Evolutionary conservation across 1,140 invertebrate genomes (phyloP).

Genomic region (Zaprionus kolodkinae): DNA sequence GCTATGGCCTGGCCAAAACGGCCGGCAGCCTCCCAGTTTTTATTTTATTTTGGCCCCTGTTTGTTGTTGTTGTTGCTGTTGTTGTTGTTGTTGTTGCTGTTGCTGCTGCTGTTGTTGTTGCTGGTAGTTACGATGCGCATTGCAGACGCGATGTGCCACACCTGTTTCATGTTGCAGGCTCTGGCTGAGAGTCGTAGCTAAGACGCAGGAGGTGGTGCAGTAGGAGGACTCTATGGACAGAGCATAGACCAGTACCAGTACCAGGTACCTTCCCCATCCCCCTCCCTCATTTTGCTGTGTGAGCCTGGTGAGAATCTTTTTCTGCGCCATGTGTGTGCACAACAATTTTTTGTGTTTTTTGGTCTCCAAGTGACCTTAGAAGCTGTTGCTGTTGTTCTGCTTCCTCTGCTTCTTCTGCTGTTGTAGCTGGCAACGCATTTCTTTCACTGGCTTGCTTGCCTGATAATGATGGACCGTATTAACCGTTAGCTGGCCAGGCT

Average conservation of each 20-base stretch:
- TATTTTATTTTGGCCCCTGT: slow-evolving; percentile 20
- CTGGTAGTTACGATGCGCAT: slow-evolving; percentile 46
- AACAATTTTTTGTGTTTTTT: slow-evolving; percentile 69
- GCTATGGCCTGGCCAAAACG: slow-evolving; percentile 65
- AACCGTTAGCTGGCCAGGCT: slow-evolving; percentile 69
- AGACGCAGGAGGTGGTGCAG: background rate
- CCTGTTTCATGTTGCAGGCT: slow-evolving; percentile 82
- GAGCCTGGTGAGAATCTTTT: slow-evolving; percentile 73
- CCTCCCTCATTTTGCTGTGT: background rate
- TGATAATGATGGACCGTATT: slow-evolving; percentile 84
- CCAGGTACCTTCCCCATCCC: background rate
- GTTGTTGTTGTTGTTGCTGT: too few relatives aligned
- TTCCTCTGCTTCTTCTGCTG: slow-evolving; percentile 35
- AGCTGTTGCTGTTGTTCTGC: slow-evolving; percentile 49
- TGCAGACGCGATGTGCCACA: slow-evolving; percentile 74
- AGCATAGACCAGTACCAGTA: slow-evolving; percentile 1
- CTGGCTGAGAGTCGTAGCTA: slow-evolving; percentile 25
- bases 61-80: background rate
- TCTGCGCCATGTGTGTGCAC: slow-evolving; percentile 57
- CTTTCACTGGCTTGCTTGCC: slow-evolving; percentile 55
- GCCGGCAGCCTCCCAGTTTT: slow-evolving; percentile 66
- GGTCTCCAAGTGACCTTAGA: slow-evolving; percentile 78
- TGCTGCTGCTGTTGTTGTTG: slow-evolving; percentile 1
- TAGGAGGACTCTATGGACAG: slow-evolving; percentile 8
- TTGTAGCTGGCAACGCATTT: slow-evolving; percentile 68